Evolutionary conservation across 2,888 invertebrate genomes (phyloP).

Genomic region (Plebejus melissa): DNA sequence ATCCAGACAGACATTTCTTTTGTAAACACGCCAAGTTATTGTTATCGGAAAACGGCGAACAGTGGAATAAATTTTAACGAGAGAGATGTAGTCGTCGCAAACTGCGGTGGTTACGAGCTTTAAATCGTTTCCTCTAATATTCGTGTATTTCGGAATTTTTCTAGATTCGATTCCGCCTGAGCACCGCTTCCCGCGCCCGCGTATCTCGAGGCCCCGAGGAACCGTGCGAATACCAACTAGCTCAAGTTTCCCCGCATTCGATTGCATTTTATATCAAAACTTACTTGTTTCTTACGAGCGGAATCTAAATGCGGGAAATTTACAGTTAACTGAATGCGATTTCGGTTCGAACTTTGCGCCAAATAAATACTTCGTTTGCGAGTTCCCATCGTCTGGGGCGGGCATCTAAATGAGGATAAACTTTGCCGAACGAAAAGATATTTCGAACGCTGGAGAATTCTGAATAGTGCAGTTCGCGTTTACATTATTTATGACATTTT

Average conservation of each 20-base stretch:
- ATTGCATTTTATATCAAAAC: conserved; percentile 36
- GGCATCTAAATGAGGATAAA: conserved; percentile 25
- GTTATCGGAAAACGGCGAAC: conserved; percentile 24
- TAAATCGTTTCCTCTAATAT: conserved; percentile 33
- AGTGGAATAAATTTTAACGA: conserved; percentile 34
- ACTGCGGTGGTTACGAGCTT: conserved; percentile 20
- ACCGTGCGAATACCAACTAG: conserved; percentile 43
- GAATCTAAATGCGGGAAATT: conserved; percentile 30
- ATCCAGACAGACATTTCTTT: not conserved
- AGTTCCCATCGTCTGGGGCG: conserved; percentile 19
- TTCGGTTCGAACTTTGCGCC: conserved; percentile 24
- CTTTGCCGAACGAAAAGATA: conserved; percentile 18
- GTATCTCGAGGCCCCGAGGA: conserved; percentile 42
- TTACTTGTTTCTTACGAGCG: conserved; percentile 30
- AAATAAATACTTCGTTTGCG: conserved; percentile 27
- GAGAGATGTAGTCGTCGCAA: conserved; percentile 27
- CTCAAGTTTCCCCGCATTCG: conserved; percentile 34
- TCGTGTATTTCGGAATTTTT: conserved; percentile 37
- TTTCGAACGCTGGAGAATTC: conserved; percentile 9
- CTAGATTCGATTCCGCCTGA: conserved; percentile 31
- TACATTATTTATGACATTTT: conserved; percentile 16
- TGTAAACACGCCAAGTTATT: conserved; percentile 3
- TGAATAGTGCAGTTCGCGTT: not conserved
- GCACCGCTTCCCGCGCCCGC: conserved; percentile 37
- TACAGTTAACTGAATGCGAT: conserved; percentile 26